These are phyloP conservation scores for Belgica antarctica DNA, from an alignment of 2,888 invertebrate genomes.

Conservation along the genomic window DNA sequence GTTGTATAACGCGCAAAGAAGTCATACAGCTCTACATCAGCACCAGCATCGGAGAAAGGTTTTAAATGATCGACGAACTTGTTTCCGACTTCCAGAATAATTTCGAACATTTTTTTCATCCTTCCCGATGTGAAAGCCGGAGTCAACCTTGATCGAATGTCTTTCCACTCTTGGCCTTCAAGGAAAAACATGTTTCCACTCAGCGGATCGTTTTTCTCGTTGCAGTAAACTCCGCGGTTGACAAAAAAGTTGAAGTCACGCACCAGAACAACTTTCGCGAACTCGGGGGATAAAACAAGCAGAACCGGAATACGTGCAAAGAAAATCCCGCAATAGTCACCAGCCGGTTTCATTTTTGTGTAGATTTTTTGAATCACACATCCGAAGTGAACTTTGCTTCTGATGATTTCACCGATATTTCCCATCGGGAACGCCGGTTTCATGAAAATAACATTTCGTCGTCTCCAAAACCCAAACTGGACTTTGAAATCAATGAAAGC, in stretches of 20 bases:
- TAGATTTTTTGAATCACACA: background rate
- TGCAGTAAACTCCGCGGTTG: slow-evolving; percentile 31
- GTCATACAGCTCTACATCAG: slow-evolving; percentile 12
- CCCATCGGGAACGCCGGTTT: background rate
- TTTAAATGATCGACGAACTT: slow-evolving; percentile 1
- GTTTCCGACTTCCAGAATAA: background rate
- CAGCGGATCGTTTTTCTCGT: slow-evolving; percentile 24
- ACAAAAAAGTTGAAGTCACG: slow-evolving; percentile 21
- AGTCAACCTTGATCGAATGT: background rate
- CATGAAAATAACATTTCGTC: background rate
- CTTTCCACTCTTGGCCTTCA: slow-evolving; percentile 23
- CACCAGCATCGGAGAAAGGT: background rate
- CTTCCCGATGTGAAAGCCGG: slow-evolving; percentile 26
- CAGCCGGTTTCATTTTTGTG: background rate
- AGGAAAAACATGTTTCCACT: slow-evolving; percentile 17
- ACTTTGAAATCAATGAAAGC: background rate
- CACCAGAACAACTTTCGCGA: background rate
- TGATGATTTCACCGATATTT: background rate
- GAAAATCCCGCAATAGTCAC: background rate
- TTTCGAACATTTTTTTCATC: slow-evolving; percentile 14
- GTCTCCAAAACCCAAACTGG: background rate
- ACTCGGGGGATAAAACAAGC: background rate
- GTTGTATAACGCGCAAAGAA: background rate
- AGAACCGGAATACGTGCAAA: background rate
- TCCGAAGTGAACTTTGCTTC: background rate